Base-by-base conservation (phyloP, 2,888 invertebrate species). In the Leucozona laternaria region DNA sequence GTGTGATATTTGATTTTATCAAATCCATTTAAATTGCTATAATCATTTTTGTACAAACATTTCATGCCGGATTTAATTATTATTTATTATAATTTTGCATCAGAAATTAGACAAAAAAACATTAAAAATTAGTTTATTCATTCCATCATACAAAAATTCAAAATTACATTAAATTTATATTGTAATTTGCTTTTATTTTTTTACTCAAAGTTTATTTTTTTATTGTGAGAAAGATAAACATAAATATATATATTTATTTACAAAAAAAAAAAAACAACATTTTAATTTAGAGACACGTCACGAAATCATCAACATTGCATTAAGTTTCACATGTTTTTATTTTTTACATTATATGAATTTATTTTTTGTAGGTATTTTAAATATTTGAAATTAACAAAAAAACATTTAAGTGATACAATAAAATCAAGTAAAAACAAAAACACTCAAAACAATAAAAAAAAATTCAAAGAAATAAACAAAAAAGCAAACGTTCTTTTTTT, bases 291-390 rank as follows among this genome's bases (percentile, higher is more conserved):
- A 45, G 45, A 55, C 79, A 76, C 1, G 72, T 85, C 85, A 86
- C 85, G 85, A 86, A 86, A 86, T 86, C 81, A 86, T 81, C 85
- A 86, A 81, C 70, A 77, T 78, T 58, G 66, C 68, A 53, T 45
- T 25, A 62, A 45, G 45, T 75, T 25, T 60, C 11, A 57, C 6
- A 28, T 28, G 28, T 31, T 31, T 7, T 31, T 6, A 20, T 28
- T 37, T 11, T 71, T 72, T 43, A 40, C 8, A n/a, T 57, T 7
- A 48, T 43, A 58, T 40, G 20, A 45, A 17, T 25, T 25, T 58
- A 5, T 22, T 6, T 50, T 7, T n/a, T 43, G 15, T n/a, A n/a
- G n/a, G 13, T n/a, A 50, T 25, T 25, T 15, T 15, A 6, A 25
- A 15, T 53, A 28, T 53, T 15, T 28, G n/a, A 53, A 53, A 28